phyloP scores from a whole-genome alignment of 1,140 invertebrate genomes.

The Reticulitermes speratus region DNA sequence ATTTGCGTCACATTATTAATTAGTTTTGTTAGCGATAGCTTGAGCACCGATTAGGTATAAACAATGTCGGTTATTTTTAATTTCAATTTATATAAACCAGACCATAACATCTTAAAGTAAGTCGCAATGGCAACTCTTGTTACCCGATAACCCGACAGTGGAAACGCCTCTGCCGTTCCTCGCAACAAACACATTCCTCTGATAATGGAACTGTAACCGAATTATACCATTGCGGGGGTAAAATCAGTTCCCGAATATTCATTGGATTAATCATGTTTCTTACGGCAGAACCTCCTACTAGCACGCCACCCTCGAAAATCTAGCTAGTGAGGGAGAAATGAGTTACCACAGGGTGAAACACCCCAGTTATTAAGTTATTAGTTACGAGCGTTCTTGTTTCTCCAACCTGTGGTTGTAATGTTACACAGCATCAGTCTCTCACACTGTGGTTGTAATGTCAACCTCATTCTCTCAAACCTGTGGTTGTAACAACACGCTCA shows the following conservation, averaged over 20 bases:
- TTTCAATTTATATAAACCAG: too few relatives aligned
- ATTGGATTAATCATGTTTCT: slow-evolving; percentile 19
- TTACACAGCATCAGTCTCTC: background rate
- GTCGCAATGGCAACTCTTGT: too few relatives aligned
- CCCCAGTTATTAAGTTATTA: slow-evolving; percentile 9
- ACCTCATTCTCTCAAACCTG: too few relatives aligned
- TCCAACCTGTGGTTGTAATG: background rate
- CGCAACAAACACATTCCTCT: background rate
- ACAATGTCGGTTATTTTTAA: too few relatives aligned
- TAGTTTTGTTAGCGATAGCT: too few relatives aligned
- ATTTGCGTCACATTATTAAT: too few relatives aligned
- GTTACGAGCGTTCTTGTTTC: background rate
- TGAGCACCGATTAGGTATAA: too few relatives aligned
- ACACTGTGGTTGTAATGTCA: background rate
- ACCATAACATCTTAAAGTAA: too few relatives aligned
- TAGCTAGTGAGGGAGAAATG: background rate
- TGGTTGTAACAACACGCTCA: too few relatives aligned
- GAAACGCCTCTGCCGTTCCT: too few relatives aligned
- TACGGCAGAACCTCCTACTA: background rate
- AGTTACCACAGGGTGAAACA: background rate
- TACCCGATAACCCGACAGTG: too few relatives aligned
- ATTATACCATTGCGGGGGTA: background rate
- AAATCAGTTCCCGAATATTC: slow-evolving; percentile 17
- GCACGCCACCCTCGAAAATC: background rate
- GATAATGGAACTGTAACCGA: slow-evolving; percentile 5